Evolutionary conservation across 2,113 vertebrate genomes (phyloP).

Genomic region (Passer domesticus): DNA sequence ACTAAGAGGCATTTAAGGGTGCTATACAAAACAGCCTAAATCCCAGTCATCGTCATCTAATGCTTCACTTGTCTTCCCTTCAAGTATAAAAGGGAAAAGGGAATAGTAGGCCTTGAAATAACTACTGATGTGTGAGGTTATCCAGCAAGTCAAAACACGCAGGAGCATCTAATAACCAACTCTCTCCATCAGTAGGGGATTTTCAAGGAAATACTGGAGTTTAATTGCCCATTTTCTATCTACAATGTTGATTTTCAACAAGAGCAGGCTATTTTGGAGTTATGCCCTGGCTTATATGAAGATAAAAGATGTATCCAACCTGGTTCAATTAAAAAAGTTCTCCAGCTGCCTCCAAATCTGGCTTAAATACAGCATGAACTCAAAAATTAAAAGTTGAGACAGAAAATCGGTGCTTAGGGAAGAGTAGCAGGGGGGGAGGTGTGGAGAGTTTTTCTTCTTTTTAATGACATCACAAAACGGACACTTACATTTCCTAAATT

Average conservation of each 20-base stretch:
- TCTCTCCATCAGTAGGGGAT: background rate
- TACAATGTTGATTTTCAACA: background rate
- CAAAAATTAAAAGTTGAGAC: background rate
- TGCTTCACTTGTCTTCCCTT: background rate
- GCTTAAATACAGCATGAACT: background rate
- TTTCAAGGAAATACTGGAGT: background rate
- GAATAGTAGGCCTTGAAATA: background rate
- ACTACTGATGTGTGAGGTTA: background rate
- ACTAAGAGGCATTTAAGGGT: background rate
- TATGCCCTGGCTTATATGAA: background rate
- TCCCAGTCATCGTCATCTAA: background rate
- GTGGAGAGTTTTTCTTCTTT: background rate
- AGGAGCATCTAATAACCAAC: slow-evolving; percentile 4
- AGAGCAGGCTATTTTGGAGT: background rate
- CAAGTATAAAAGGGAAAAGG: background rate
- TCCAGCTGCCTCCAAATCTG: background rate
- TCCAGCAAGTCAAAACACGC: slow-evolving; percentile 15
- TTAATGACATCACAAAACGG: background rate
- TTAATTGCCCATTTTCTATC: background rate
- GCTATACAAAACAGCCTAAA: background rate
- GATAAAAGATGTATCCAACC: background rate
- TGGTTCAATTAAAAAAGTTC: slow-evolving; percentile 3
- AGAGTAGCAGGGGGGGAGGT: background rate
- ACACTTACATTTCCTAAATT: background rate
- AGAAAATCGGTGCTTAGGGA: background rate